Conservation (phyloP, 2,113 vertebrate genomes). For the Nestor notabilis region DNA sequence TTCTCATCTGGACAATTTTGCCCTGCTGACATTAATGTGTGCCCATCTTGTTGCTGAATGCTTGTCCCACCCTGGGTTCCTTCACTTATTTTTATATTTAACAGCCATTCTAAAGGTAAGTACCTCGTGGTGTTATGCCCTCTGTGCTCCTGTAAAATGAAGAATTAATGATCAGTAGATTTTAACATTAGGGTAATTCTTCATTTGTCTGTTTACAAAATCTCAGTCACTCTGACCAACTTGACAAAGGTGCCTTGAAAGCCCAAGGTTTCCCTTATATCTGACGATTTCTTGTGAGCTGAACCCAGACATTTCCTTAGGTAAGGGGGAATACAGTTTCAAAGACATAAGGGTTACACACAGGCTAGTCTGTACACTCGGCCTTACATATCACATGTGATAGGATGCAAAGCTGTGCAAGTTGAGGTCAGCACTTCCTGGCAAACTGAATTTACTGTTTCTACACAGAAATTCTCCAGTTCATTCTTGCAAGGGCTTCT, state of each 20-base stretch:
- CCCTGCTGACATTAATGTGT: neutral
- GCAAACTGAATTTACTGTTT: neutral
- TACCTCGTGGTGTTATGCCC: neutral
- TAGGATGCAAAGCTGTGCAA: neutral
- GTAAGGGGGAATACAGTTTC: neutral
- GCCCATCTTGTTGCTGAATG: too few species aligned
- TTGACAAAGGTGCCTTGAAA: neutral
- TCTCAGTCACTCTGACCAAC: neutral
- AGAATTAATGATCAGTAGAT: neutral
- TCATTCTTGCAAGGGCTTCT: neutral
- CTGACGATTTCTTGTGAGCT: neutral
- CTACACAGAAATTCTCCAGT: neutral
- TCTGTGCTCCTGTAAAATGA: neutral
- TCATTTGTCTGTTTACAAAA: neutral
- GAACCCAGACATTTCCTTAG: neutral
- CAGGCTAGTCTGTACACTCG: too few species aligned
- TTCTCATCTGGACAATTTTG: neutral
- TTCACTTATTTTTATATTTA: neutral
- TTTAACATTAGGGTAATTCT: neutral
- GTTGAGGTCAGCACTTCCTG: rapidly evolving
- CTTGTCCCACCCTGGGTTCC: neutral
- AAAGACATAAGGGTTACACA: neutral
- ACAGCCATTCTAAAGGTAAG: too few species aligned
- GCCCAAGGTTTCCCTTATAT: neutral
- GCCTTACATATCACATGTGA: rapidly evolving